A percentile compares a stretch with the other conserved stretches of the same genome.
Evolutionary conservation across 2,888 invertebrate genomes (phyloP).

Genomic region (Ferrisia virgata): DNA sequence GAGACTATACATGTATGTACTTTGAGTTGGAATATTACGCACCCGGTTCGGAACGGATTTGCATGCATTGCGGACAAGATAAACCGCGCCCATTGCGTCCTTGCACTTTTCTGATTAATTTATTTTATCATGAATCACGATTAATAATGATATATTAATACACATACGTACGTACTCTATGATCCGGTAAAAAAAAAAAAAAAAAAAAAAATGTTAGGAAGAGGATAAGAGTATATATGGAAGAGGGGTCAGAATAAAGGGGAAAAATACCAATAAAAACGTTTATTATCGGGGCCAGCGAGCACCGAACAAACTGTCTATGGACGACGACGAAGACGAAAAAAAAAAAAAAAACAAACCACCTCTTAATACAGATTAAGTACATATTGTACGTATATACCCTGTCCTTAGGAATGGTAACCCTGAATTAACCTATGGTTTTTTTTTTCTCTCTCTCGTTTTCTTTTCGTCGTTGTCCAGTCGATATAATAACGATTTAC

Average conservation of each 20-base stretch:
- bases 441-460: neutral
- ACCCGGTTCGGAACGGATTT: neutral
- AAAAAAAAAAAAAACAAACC: neutral
- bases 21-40: neutral
- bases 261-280: neutral
- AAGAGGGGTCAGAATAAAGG: neutral
- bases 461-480: neutral
- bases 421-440: neutral
- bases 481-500: neutral
- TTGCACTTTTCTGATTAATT: constrained; percentile 37
- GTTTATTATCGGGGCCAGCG: neutral
- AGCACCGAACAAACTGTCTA: too few relatives aligned
- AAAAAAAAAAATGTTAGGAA: too few relatives aligned
- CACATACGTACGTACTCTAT: neutral
- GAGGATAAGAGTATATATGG: too few relatives aligned
- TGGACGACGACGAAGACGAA: too few relatives aligned
- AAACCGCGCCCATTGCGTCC: constrained; percentile 31
- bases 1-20: too few relatives aligned
- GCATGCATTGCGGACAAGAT: neutral
- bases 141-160: constrained; percentile 37
- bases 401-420: neutral
- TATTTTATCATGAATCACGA: constrained; percentile 36
- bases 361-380: neutral
- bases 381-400: too few relatives aligned
- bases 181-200: too few relatives aligned